Conservation (phyloP, 1,140 invertebrate species). For the Sinonovacula constricta region DNA sequence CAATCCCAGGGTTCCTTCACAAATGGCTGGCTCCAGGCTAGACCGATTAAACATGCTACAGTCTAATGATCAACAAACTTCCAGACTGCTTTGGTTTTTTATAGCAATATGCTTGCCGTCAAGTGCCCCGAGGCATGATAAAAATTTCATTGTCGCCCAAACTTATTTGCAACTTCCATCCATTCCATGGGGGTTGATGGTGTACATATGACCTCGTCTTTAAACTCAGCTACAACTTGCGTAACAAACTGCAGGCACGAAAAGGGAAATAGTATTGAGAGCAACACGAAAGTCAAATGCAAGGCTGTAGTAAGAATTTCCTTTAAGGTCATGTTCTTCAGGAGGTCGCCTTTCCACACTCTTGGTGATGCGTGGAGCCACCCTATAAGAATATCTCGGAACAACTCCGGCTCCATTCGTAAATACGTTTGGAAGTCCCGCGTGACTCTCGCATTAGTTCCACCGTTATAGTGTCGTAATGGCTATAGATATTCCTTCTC, state of each 20-base stretch:
- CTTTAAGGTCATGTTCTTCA: too few relatives aligned
- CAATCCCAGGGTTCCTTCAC: conserved; percentile 74
- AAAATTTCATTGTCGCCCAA: conserved; percentile 14
- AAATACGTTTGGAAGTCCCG: background rate
- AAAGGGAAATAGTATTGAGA: conserved; percentile 43
- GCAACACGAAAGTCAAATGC: conserved; percentile 44
- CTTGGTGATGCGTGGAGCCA: background rate
- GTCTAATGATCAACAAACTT: conserved; percentile 62
- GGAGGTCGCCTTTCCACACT: too few relatives aligned
- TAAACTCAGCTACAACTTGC: too few relatives aligned
- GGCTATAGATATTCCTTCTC: background rate
- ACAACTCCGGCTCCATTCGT: conserved; percentile 9
- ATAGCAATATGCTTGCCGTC: conserved; percentile 78
- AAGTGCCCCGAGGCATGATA: conserved; percentile 25
- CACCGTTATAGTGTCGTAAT: background rate
- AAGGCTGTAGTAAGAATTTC: conserved; percentile 40
- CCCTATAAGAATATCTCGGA: background rate
- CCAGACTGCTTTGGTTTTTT: conserved; percentile 66
- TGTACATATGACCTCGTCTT: background rate
- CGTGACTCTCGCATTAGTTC: conserved; percentile 7
- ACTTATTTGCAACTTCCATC: background rate
- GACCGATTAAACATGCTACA: conserved; percentile 75
- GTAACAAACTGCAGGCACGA: conserved; percentile 47
- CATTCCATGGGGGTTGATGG: background rate
- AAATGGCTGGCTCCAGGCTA: conserved; percentile 69